phyloP scores from a whole-genome alignment of 2,888 invertebrate genomes.

The Patella pellucida region DNA sequence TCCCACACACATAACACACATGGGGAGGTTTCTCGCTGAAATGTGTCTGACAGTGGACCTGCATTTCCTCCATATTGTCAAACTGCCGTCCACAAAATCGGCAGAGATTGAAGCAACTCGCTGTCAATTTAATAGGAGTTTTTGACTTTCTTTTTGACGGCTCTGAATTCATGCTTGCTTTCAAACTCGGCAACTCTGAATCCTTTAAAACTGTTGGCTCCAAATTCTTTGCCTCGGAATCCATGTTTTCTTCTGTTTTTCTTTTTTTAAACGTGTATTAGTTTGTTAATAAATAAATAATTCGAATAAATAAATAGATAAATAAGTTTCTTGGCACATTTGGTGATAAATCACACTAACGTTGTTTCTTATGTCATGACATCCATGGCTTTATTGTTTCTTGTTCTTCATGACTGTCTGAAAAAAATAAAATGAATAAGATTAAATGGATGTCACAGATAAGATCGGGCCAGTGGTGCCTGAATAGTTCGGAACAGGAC shows the following conservation, averaged over 20 bases:
- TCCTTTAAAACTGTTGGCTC: no score
- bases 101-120: constrained; percentile 37
- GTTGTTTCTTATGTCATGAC: no score
- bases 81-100: constrained; percentile 57
- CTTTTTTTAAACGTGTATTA: no score
- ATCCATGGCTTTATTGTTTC: no score
- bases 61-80: constrained; percentile 48
- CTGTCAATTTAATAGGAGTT: background rate
- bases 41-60: constrained; percentile 45
- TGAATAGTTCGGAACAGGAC: no score
- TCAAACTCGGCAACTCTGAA: no score
- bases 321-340: background rate
- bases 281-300: background rate
- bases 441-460: no score
- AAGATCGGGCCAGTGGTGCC: no score
- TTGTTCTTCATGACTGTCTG: no score
- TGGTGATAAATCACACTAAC: background rate
- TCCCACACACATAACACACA: constrained; percentile 54
- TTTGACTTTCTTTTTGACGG: background rate
- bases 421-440: no score
- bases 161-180: background rate
- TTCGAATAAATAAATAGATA: constrained; percentile 2
- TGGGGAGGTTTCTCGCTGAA: constrained; percentile 43
- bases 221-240: no score
- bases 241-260: no score